These are phyloP conservation scores for Pemphigus obesinymphae DNA, from an alignment of 1,140 invertebrate species.

Conservation along the genomic window DNA sequence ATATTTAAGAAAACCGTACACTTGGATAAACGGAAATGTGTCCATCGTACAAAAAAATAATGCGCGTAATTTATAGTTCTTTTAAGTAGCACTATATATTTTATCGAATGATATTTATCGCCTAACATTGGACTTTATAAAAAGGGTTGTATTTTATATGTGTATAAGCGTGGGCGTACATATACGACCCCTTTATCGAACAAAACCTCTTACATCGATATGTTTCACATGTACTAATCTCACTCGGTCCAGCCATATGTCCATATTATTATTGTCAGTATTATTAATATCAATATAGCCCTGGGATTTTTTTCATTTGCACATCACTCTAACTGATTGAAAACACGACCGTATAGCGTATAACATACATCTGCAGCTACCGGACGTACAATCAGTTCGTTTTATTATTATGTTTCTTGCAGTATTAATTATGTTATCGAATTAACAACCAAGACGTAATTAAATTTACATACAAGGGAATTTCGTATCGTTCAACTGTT, in stretches of 20 bases:
- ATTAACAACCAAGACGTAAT: not conserved
- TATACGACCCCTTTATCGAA: not conserved
- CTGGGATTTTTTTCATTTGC: conserved; percentile 1
- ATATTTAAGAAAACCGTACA: too few relatives aligned
- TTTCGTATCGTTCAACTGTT: not conserved
- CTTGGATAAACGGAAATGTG: too few relatives aligned
- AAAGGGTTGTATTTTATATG: conserved; percentile 1
- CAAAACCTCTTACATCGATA: not conserved
- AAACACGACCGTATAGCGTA: too few relatives aligned
- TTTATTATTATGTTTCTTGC: not conserved
- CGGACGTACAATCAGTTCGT: not conserved
- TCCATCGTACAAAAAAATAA: too few relatives aligned
- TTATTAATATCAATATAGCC: not conserved
- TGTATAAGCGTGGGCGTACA: not conserved
- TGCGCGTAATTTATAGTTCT: not conserved
- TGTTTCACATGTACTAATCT: not conserved
- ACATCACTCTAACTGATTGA: conserved; percentile 11
- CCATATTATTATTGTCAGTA: not conserved
- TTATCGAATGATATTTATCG: not conserved
- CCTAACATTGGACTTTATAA: not conserved
- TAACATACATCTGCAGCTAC: not conserved
- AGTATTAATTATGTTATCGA: not conserved
- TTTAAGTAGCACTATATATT: not conserved
- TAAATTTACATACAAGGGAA: not conserved
- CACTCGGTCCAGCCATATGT: not conserved